Conservation (phyloP, 1,140 invertebrate species). For the Oppia nitens region DNA sequence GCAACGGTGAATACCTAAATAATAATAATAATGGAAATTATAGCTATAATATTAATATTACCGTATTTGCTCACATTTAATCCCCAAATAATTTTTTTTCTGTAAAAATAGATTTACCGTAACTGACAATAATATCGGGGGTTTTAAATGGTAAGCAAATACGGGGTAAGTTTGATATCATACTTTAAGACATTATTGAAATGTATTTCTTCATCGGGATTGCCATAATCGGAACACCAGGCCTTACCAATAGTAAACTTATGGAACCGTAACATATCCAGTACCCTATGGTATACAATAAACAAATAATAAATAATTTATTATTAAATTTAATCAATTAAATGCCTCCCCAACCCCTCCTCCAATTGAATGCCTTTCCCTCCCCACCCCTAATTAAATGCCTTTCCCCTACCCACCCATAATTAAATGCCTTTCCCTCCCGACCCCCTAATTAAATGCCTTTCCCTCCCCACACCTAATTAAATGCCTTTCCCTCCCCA, state of each 20-base stretch:
- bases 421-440: neutral
- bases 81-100: no score
- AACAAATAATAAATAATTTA: constrained; percentile 10
- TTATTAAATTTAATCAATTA: neutral
- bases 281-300: constrained; percentile 45
- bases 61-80: no score
- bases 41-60: no score
- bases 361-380: neutral
- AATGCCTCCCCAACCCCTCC: neutral
- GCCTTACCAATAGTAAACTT: constrained; percentile 96
- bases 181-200: constrained; percentile 39
- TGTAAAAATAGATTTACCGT: no score
- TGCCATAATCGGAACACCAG: constrained; percentile 92
- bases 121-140: no score
- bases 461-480: neutral
- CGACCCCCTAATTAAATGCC: neutral
- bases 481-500: neutral
- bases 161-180: neutral
- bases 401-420: neutral
- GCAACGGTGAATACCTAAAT: constrained; percentile 64
- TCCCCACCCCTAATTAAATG: neutral
- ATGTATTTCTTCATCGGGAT: constrained; percentile 66
- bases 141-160: constrained; percentile 10
- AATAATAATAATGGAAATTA: no score
- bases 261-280: constrained; percentile 94